Conservation (phyloP, 2,113 vertebrate species). For the Notechis scutatus region DNA sequence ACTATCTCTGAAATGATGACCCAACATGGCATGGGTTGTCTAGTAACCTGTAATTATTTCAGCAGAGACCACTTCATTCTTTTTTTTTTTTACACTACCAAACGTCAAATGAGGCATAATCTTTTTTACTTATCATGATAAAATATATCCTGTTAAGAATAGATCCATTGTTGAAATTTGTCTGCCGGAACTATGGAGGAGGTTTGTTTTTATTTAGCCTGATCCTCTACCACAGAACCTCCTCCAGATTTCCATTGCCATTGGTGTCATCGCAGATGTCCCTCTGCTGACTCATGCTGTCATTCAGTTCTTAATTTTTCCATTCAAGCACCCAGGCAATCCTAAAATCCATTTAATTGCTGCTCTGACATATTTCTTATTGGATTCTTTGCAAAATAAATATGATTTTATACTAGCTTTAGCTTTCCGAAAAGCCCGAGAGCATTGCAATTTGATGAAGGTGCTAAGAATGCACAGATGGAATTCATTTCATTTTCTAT, state of each 20-base stretch:
- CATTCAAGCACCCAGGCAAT: slow-evolving; percentile 32
- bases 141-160: slow-evolving; percentile 50
- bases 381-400: background rate
- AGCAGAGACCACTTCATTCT: slow-evolving; percentile 24
- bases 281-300: slow-evolving; percentile 50
- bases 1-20: background rate
- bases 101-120: slow-evolving; percentile 9
- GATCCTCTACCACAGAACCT: slow-evolving; percentile 55
- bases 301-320: background rate
- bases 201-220: slow-evolving; percentile 61
- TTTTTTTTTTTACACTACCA: slow-evolving; percentile 13
- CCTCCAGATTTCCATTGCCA: slow-evolving; percentile 46
- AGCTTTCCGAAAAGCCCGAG: background rate
- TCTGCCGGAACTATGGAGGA: slow-evolving; percentile 52
- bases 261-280: slow-evolving; percentile 23
- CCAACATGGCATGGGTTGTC: background rate
- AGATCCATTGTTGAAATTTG: slow-evolving; percentile 54
- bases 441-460: background rate
- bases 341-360: slow-evolving; percentile 1
- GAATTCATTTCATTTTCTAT: background rate
- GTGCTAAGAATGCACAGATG: background rate
- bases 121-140: background rate
- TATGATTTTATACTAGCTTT: background rate
- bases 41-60: slow-evolving; percentile 21
- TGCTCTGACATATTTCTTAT: background rate